Base-by-base conservation (phyloP, 2,797 vertebrate genomes). In the Malurus leucopterus region DNA sequence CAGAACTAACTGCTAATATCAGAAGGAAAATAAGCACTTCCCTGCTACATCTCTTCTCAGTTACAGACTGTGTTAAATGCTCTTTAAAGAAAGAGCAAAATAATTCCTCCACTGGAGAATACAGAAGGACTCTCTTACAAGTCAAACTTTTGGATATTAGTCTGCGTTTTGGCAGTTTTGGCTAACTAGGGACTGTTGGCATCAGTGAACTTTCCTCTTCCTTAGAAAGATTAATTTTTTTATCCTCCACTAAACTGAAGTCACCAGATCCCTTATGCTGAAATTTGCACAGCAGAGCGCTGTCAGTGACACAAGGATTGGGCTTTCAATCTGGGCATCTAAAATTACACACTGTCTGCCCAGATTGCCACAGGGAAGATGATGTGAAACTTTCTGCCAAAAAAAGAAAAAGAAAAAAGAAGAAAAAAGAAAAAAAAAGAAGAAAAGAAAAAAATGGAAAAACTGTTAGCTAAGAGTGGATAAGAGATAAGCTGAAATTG, bases 371-470 rank as follows among this genome's bases (percentile, higher is more conserved):
- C 2, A 3, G n/a, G 62, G 40, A 87, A 71, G 54, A 69, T 14
- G 19, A 69, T 1, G 1, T 5, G 13, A 78, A 47, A 34, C 10
- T 38, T 84, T 55, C 62, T 84, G 79, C 34, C 65, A 68, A 81
- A 62, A 81, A 62, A 75, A 22, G 11, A 11, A 61, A 41, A 14
- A 29, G 9, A 22, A 41, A 15, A 41, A 17, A n/a, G 1, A 1
- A 29, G 2, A 3, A 46, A 36, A 23, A 26, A 30, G 6, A 7
- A 2, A 0, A 6, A 2, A 0, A 38, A 11, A 36, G 36, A 7
- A 2, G 3, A 11, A 11, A 12, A 50, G 18, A 26, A 0, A 18
- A 47, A 11, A 29, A 0, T 3, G 36, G 36, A 36, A 36, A 36
- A 44, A 44, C 11, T 11, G 62, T 21, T 50, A 32, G 11, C 34